Conservation (phyloP, 2,113 vertebrate genomes). For the Sarotherodon lohbergeri region DNA sequence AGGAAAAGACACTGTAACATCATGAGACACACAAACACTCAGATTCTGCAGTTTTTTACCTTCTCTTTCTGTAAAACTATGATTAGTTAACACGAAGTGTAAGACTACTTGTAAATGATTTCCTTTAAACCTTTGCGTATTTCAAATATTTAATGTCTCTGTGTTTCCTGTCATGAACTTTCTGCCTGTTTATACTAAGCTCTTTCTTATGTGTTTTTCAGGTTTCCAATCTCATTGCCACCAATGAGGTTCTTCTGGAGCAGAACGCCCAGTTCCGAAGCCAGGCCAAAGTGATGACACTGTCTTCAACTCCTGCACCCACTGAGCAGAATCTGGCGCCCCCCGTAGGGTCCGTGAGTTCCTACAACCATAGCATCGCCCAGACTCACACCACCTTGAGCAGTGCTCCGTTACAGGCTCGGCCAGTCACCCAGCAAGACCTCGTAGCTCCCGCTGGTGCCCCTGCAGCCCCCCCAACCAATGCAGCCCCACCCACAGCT, state of each 20-base stretch:
- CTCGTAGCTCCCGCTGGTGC: conserved; percentile 83
- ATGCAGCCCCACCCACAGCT: conserved; percentile 80
- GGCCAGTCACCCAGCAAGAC: conserved; percentile 89
- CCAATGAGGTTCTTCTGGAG: conserved; percentile 94
- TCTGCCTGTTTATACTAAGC: neutral
- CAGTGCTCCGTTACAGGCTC: conserved; percentile 90
- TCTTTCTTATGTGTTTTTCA: conserved; percentile 43
- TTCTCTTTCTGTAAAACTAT: neutral
- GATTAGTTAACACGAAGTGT: neutral
- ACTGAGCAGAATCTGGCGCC: conserved; percentile 87
- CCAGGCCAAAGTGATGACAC: conserved; percentile 93
- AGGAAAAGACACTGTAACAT: neutral
- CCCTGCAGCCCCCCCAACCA: conserved; percentile 77
- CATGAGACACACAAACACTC: neutral
- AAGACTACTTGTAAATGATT: neutral
- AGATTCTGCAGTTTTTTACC: neutral
- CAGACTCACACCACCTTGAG: conserved; percentile 98
- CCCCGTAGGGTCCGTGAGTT: conserved; percentile 85
- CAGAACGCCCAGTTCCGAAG: conserved; percentile 96
- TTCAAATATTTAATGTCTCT: neutral
- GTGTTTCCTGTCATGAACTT: neutral
- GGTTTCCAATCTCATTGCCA: conserved; percentile 90
- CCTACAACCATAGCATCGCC: conserved; percentile 95
- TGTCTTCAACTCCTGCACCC: conserved; percentile 84
- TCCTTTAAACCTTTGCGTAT: neutral